Conservation (phyloP, 2,888 invertebrate species). For the Nemotelus nigrinus region DNA sequence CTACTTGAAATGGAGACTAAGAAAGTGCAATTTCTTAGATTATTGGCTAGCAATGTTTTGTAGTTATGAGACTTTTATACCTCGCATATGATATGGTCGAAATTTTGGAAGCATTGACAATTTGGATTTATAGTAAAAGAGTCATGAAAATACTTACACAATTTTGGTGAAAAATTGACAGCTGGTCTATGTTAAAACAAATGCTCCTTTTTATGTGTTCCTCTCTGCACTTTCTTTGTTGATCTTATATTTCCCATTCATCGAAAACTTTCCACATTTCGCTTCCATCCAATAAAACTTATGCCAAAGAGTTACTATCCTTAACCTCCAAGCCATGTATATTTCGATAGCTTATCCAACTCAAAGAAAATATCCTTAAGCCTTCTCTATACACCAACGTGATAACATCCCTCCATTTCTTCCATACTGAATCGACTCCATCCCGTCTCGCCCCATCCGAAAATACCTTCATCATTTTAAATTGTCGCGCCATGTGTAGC, state of each 20-base stretch:
- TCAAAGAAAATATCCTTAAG: conserved; percentile 25
- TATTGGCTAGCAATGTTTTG: too few species aligned
- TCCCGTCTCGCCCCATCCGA: neutral
- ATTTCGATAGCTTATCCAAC: neutral
- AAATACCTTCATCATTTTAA: conserved; percentile 32
- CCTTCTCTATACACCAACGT: conserved; percentile 3
- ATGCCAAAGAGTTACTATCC: neutral
- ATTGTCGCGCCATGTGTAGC: conserved; percentile 40
- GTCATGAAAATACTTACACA: too few species aligned
- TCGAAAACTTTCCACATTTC: neutral
- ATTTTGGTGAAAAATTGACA: too few species aligned
- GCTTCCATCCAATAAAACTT: neutral
- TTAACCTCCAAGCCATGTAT: neutral
- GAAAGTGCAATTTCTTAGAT: neutral
- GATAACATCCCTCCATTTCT: neutral
- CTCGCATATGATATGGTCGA: too few species aligned
- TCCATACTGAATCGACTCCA: neutral
- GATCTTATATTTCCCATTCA: neutral
- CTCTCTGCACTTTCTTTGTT: neutral
- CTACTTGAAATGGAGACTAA: too few species aligned
- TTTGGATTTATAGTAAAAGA: too few species aligned
- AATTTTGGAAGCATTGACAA: too few species aligned
- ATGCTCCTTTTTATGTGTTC: neutral
- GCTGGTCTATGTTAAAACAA: neutral
- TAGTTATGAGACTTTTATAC: too few species aligned